A percentile compares a stretch with the other conserved stretches of the same genome.
Evolutionary conservation across 30 jellyfish, hydroid and myxozoan genomes (phyloP).

Genomic region (Chrysaora quinquecirrha): DNA sequence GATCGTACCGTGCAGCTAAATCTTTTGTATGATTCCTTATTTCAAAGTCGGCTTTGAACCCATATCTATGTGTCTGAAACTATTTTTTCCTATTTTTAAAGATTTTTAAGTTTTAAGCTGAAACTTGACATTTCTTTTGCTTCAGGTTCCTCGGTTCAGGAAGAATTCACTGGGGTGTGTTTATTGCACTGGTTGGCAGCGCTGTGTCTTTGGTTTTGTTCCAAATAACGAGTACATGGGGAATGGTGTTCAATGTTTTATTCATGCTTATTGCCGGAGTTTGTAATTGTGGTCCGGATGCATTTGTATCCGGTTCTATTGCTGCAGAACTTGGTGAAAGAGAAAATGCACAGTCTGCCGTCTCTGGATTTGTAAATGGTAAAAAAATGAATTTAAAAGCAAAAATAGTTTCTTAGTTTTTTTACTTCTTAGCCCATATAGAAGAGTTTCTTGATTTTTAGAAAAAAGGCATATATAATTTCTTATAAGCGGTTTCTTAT

Average conservation of each 20-base stretch:
- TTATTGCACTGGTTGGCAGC: constrained; percentile 83
- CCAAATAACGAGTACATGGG: constrained; percentile 92
- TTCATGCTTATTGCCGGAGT: constrained; percentile 93
- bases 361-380: constrained; percentile 98
- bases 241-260: constrained; percentile 84
- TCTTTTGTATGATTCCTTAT: too few relatives aligned
- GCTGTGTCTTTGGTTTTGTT: constrained; percentile 79
- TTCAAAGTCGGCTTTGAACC: too few relatives aligned
- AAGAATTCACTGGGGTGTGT: constrained; percentile 95
- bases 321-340: constrained; percentile 99
- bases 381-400: too few relatives aligned
- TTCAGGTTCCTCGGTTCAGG: constrained; percentile 81
- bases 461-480: background rate
- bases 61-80: too few relatives aligned
- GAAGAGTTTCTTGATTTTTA: background rate
- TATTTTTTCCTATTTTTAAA: too few relatives aligned
- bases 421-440: too few relatives aligned
- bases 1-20: too few relatives aligned
- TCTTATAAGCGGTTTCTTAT: background rate
- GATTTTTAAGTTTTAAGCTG: too few relatives aligned
- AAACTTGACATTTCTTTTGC: constrained; percentile 3
- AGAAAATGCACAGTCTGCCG: constrained; percentile 98
- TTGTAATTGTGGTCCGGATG: constrained; percentile 97
- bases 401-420: too few relatives aligned
- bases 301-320: constrained; percentile 93